phyloP scores from a whole-genome alignment of 2,888 invertebrate genomes.

The Eustalomyia histrio region DNA sequence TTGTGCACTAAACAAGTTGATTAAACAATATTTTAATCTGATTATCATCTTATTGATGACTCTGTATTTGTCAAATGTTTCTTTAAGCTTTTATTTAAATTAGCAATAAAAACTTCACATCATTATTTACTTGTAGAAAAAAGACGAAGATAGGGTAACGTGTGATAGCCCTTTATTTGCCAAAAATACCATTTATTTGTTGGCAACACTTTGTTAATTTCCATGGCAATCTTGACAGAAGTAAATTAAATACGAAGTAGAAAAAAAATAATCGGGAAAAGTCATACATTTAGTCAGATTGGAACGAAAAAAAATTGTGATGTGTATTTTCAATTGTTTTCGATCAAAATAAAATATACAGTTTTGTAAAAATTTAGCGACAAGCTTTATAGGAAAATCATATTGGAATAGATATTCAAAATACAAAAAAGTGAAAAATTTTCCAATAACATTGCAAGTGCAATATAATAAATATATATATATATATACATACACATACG shows the following conservation, averaged over 20 bases:
- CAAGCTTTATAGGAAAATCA: background rate
- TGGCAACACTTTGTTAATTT: background rate
- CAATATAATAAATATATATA: conserved; percentile 25
- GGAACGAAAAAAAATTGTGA: conserved; percentile 65
- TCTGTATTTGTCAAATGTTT: too few species aligned
- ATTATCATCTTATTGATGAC: too few species aligned
- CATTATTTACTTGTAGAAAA: too few species aligned
- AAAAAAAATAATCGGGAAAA: conserved; percentile 2
- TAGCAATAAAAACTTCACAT: too few species aligned
- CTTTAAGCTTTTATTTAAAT: too few species aligned
- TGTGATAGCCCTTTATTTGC: too few species aligned
- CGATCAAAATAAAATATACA: conserved; percentile 41
- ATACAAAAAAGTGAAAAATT: conserved; percentile 19
- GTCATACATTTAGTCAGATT: conserved; percentile 31
- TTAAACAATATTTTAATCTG: too few species aligned
- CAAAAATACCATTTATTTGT: background rate
- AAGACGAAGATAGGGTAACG: too few species aligned
- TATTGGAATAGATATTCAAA: background rate
- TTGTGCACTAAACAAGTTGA: too few species aligned
- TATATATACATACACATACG: conserved; percentile 16
- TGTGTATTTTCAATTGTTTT: conserved; percentile 65
- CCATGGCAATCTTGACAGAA: background rate
- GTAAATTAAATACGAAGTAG: conserved; percentile 5
- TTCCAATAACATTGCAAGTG: conserved; percentile 26
- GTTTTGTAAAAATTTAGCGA: conserved; percentile 22